A percentile compares a stretch with the other conserved stretches of the same genome.
Evolutionary conservation across 1,140 invertebrate genomes (phyloP).

Genomic region (Atta colombica): DNA sequence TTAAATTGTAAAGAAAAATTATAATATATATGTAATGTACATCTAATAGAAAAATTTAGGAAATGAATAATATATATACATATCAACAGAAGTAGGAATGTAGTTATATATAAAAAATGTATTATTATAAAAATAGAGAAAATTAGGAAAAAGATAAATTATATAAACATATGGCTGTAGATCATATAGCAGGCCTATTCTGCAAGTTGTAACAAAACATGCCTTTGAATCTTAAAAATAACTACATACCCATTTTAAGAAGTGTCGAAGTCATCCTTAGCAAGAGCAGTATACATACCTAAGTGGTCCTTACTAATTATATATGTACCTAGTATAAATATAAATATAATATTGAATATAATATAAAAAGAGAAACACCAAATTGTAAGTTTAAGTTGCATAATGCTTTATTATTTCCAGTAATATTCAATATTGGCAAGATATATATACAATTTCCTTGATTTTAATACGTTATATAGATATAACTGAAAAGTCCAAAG

Average conservation of each 20-base stretch:
- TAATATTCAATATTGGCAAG: constrained; percentile 82
- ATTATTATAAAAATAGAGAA: background rate
- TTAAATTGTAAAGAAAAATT: constrained; percentile 74
- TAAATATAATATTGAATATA: constrained; percentile 37
- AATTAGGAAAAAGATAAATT: background rate
- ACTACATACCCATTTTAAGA: constrained; percentile 79
- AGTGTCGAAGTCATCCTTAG: constrained; percentile 33
- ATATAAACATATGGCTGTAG: constrained; percentile 22
- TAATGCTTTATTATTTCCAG: constrained; percentile 81
- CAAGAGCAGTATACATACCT: constrained; percentile 31
- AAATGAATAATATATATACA: background rate
- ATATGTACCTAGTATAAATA: constrained; percentile 28
- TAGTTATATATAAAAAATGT: background rate
- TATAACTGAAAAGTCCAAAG: constrained; percentile 67
- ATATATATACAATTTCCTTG: constrained; percentile 80
- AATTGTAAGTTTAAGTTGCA: constrained; percentile 76
- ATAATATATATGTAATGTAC: constrained; percentile 53
- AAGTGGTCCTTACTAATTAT: constrained; percentile 48
- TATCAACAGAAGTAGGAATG: constrained; percentile 6
- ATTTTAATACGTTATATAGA: constrained; percentile 74
- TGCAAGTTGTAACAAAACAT: constrained; percentile 77
- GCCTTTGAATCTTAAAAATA: constrained; percentile 69
- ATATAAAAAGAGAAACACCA: constrained; percentile 73
- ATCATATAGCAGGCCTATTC: constrained; percentile 81
- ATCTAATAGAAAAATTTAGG: constrained; percentile 8